Evolutionary conservation across 2,888 invertebrate species (phyloP).

Genomic region (Cataglyphis cursor): DNA sequence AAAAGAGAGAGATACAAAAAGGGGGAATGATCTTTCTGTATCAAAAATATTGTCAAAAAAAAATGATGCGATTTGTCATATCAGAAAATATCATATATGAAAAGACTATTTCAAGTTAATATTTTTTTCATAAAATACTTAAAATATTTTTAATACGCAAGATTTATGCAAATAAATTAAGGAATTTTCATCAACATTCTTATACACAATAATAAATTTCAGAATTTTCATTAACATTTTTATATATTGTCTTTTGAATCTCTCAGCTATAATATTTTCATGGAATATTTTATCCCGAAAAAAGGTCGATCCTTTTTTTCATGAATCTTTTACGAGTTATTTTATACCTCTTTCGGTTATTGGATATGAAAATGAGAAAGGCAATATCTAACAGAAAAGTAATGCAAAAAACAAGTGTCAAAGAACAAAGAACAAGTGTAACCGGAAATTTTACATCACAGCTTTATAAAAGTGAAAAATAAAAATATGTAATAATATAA

Average conservation of each 20-base stretch:
- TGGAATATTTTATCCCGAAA: slow-evolving; percentile 66
- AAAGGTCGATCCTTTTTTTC: slow-evolving; percentile 73
- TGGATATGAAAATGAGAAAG: slow-evolving; percentile 73
- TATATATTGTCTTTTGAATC: background rate
- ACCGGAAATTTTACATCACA: background rate
- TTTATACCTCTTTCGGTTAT: slow-evolving; percentile 73
- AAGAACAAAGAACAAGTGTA: background rate
- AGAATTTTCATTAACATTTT: background rate
- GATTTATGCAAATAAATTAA: background rate
- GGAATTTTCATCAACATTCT: background rate
- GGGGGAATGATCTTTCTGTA: background rate
- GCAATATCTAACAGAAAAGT: slow-evolving; percentile 65
- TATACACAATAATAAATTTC: background rate
- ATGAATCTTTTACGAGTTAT: slow-evolving; percentile 62
- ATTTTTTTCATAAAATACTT: background rate
- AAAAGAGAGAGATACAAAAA: background rate
- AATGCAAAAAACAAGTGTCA: slow-evolving; percentile 42
- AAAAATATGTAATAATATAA: background rate
- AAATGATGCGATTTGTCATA: background rate
- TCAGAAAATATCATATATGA: background rate
- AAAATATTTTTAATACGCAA: background rate
- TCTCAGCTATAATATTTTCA: slow-evolving; percentile 52
- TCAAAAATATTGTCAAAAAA: background rate
- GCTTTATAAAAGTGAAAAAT: background rate
- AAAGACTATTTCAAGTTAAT: background rate